Evolutionary conservation across 2,888 invertebrate species (phyloP), one percentile per base, ranked within the genome.

Genomic region (Pristionchus maxplancki): DNA sequence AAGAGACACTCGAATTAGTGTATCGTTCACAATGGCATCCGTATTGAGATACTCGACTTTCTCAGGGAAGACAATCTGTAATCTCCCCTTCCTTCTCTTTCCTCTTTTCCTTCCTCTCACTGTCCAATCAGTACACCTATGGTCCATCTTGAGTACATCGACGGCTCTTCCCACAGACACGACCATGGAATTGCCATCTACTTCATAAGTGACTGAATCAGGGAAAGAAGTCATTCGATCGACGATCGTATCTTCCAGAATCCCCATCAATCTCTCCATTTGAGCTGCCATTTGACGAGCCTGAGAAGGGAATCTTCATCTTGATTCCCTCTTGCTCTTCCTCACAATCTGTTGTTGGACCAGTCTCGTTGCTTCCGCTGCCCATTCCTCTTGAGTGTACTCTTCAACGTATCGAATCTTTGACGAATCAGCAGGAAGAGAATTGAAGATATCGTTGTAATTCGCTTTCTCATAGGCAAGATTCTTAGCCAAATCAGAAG

Each of bases 371-470:
- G 92, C 93, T 82, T 92, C 92, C n/a, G 86, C 89, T 1, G 93
- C 92, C 93, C 93, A 93, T 88, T 93, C 90, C 6, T 90, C 91
- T 74, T 89, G 87, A 9, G 91, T 91, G 89, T 92, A 92, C 88
- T 93, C 93, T 37, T 93, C 92, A 40, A 93, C 91, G 88, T 93
- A 93, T 1, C 92, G 91, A 88, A 92, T 92, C 67, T 91, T 84
- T 37, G 90, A 90, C 89, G 50, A 48, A 67, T 92, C 90, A 31
- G 64, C 78, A 28, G 93, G 92, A 2, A 93, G 89, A 11, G 91
- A 89, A 82, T 92, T 90, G 88, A 92, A 93, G 17, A 93, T 50
- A 48, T 89, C 89, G 83, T 93, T 89, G 89, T 92, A 93, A 83
- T 93, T 92, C 28, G 88, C 88, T 44, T 90, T 90, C 40, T 91